Base-by-base conservation (phyloP, 2,113 vertebrate genomes). In the Odobenus rosmarus region DNA sequence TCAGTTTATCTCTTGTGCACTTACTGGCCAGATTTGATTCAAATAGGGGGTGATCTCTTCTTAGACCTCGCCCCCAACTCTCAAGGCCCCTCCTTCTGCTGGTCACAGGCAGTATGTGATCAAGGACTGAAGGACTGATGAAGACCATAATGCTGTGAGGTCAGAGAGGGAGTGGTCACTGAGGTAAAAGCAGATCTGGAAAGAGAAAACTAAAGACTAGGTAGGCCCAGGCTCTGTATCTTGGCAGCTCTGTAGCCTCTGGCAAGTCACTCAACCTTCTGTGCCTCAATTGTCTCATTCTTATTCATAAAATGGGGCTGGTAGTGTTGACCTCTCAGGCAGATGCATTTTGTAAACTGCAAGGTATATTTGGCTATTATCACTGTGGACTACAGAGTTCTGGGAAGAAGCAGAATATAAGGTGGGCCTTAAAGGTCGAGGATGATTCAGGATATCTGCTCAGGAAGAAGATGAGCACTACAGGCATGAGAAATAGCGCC, bases 161-260 rank as follows among this genome's bases (percentile, higher is more conserved):
- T 96, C 93, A 97, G 57, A 96, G 51, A 89, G 83, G 80, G 81
- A 88, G 93, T 84, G 55, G 82, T 81, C 88, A 82, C 51, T 88
- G 88, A 97, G 36, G 76, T 57, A 89, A 97, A 95, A 91, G 4
- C 71, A 89, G 24, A 84, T 51, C 28, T 80, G 15, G 67, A 72
- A 15, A 59, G 24, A 77, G 26, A 88, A 31, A 33, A 90, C 62
- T 31, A 21, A 88, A 81, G 51, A 2, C 18, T 67, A 93, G n/a
- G 69, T 55, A 92, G n/a, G 76, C 62, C 46, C n/a, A 31, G 55
- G 12, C 33, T 80, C 59, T 57, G 6, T 33, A 42, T 64, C 21
- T 77, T 69, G 81, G 33, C 28, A 82, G 72, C 53, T 62, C 12
- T 72, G 1, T 8, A 82, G 49, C 23, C 23, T 83, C 67, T 59